phyloP scores from a whole-genome alignment of 2,888 invertebrate species.

The Entomobrya proxima region DNA sequence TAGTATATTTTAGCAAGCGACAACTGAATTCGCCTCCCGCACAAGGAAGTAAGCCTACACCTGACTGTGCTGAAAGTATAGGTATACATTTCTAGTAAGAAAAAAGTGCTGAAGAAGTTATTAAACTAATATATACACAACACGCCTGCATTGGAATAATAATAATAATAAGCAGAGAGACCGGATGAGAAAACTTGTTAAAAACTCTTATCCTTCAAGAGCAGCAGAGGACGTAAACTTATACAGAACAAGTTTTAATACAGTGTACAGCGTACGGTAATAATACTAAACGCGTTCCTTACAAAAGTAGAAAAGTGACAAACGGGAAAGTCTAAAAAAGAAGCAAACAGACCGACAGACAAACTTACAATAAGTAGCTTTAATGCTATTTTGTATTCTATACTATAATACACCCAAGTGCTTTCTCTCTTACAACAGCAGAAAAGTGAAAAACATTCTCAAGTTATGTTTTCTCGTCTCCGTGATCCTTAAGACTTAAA shows the following conservation, averaged over 20 bases:
- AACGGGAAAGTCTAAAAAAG: no score
- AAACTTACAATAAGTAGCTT: no score
- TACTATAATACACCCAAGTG: neutral
- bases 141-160: constrained; percentile 26
- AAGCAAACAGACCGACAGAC: no score
- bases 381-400: no score
- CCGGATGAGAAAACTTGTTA: constrained; percentile 49
- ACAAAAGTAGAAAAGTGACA: neutral
- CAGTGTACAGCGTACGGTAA: neutral
- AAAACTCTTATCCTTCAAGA: constrained; percentile 44
- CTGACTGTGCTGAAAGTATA: neutral
- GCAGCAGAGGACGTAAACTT: neutral
- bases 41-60: neutral
- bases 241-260: neutral
- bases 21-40: neutral
- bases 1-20: no score
- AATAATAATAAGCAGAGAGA: neutral
- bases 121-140: constrained; percentile 17
- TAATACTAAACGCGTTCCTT: constrained; percentile 8
- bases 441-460: constrained; percentile 8
- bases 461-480: neutral
- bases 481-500: constrained; percentile 1
- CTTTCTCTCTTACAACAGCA: neutral
- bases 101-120: constrained; percentile 30
- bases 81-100: neutral